Evolutionary conservation across 1,140 invertebrate genomes (phyloP).

Genomic region (Lepidurus packardi): DNA sequence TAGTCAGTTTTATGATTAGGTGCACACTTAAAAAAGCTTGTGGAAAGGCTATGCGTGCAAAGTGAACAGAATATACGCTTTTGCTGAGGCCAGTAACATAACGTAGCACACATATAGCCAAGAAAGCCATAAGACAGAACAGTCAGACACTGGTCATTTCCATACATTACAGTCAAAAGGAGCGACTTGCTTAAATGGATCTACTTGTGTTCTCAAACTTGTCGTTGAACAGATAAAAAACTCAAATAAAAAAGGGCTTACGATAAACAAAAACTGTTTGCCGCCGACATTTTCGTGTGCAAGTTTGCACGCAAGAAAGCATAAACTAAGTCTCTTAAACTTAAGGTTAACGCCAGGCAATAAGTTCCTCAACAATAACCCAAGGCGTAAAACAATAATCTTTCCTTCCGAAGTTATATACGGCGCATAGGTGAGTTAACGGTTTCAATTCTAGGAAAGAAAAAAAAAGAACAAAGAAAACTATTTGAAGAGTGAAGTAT

Average conservation of each 20-base stretch:
- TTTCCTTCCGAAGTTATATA: background rate
- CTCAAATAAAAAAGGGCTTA: background rate
- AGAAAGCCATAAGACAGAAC: background rate
- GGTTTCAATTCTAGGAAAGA: too few species aligned
- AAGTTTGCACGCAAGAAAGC: background rate
- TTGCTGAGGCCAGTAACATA: background rate
- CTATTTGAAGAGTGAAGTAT: too few species aligned
- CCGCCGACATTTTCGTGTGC: background rate
- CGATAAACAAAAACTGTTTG: background rate
- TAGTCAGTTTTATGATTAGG: background rate
- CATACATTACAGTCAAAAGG: constrained; percentile 5
- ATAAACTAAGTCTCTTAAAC: background rate
- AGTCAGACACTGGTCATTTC: constrained; percentile 1
- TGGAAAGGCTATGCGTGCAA: background rate
- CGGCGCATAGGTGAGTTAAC: too few species aligned
- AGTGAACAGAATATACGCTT: background rate
- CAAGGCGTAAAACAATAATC: background rate
- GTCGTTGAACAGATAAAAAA: constrained; percentile 4
- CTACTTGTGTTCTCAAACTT: constrained; percentile 3
- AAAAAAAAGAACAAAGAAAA: too few species aligned
- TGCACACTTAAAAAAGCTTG: background rate
- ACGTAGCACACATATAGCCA: background rate
- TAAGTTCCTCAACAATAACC: background rate
- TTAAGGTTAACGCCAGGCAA: background rate
- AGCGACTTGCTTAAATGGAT: constrained; percentile 3